A percentile compares a stretch with the other conserved stretches of the same genome.
phyloP scores from a whole-genome alignment of 64 coral and sea anemone species.

The Actinia equina region DNA sequence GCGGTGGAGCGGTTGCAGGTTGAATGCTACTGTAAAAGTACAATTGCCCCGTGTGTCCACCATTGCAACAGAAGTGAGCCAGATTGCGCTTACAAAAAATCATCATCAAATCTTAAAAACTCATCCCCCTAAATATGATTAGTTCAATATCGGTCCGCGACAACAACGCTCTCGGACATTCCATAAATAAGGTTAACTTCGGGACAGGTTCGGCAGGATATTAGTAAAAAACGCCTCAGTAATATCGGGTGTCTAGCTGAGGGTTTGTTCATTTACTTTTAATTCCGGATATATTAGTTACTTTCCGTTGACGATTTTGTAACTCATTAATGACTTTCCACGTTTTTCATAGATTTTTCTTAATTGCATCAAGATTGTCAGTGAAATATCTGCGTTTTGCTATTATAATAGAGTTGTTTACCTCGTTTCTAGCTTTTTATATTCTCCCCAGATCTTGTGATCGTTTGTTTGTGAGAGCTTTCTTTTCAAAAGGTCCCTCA shows the following conservation, averaged over 20 bases:
- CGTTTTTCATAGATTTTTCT: conserved; percentile 27
- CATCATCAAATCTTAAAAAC: too few relatives aligned
- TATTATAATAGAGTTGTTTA: too few relatives aligned
- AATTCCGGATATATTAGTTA: conserved; percentile 28
- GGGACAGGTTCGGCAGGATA: too few relatives aligned
- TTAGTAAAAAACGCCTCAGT: conserved; percentile 2
- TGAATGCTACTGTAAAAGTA: too few relatives aligned
- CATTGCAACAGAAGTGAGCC: too few relatives aligned
- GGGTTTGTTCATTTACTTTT: conserved; percentile 16
- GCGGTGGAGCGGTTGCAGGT: too few relatives aligned
- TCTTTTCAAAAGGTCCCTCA: background rate
- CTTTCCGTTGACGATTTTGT: conserved; percentile 6
- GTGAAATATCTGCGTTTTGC: conserved; percentile 42
- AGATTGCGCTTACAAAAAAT: too few relatives aligned
- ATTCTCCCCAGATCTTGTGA: background rate
- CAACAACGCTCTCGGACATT: too few relatives aligned
- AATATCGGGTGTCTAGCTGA: background rate
- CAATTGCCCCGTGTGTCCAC: too few relatives aligned
- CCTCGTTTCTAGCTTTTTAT: background rate
- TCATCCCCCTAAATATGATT: too few relatives aligned
- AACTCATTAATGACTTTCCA: conserved; percentile 55
- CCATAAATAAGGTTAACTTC: too few relatives aligned
- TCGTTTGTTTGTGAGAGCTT: background rate
- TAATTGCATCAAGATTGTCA: conserved; percentile 19
- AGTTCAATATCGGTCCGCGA: too few relatives aligned